Base-by-base conservation (phyloP, 2,888 invertebrate species). In the Spisula solida region DNA sequence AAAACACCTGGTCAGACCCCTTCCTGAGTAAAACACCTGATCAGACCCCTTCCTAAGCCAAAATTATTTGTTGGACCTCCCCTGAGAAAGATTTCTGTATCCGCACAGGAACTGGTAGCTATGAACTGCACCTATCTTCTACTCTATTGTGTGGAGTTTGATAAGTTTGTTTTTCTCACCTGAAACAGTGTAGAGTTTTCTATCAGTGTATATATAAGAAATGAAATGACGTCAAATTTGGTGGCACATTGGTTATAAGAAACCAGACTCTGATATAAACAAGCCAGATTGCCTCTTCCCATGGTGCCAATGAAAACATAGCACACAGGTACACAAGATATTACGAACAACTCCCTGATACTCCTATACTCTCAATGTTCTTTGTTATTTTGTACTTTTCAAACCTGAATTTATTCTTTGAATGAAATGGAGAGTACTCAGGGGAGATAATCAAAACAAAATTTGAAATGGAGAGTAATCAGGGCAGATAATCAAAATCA, bases 301-400 rank as follows among this genome's bases (percentile, higher is more conserved):
- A 25, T 25, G 10, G 60, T 66, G 60, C 60, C 60, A 66, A 66
- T 66, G 25, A 66, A 66, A 66, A 66, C 60, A 66, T 66, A 66
- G n/a, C 25, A 66, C 60, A 6, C 10, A 66, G 60, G n/a, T 25
- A 12, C 60, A 10, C 0, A 5, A 25, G n/a, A 66, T 66, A n/a
- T 25, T 1, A 8, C 1, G 60, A 25, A 66, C 20, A 66, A 66
- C 60, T 66, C 60, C 41, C 0, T 66, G 25, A 66, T 12, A 25
- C 51, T 51, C 16, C 51, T 25, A 10, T 25, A 66, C n/a, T 66
- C 25, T 6, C 6, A 60, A 6, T 66, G n/a, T 66, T 66, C 25
- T 16, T 25, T 60, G 60, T 51, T 51, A 16, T 16, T 51, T 51
- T 12, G 51, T 16, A 16, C 16, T 51, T 5, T 47, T 47, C 5